Evolutionary conservation across 2,113 vertebrate species (phyloP).

Genomic region (Carassius gibelio): DNA sequence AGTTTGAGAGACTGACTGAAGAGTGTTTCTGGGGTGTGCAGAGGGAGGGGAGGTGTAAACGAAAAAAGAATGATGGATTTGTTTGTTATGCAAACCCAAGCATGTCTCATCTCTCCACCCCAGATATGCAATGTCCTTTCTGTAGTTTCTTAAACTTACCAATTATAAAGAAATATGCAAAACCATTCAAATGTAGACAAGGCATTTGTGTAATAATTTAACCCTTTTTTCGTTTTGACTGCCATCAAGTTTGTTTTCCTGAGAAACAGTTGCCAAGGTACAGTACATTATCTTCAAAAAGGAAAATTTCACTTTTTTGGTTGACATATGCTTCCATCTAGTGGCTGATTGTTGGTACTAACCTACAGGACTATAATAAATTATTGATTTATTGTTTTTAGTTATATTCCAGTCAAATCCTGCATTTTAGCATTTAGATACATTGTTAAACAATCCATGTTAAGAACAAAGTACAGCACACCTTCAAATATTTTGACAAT

Average conservation of each 20-base stretch:
- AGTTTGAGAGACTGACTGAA: constrained; percentile 50
- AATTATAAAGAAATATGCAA: background rate
- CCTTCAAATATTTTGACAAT: background rate
- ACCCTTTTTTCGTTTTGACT: background rate
- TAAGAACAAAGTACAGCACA: background rate
- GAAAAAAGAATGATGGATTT: background rate
- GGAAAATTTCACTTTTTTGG: background rate
- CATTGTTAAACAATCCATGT: background rate
- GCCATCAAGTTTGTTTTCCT: background rate
- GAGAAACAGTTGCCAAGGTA: background rate
- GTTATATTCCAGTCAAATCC: background rate
- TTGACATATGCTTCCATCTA: constrained; percentile 44
- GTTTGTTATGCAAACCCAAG: background rate
- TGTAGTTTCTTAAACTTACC: background rate
- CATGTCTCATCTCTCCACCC: background rate
- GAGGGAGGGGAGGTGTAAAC: constrained; percentile 14
- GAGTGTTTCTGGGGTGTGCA: background rate
- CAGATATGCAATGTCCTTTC: background rate
- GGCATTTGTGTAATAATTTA: background rate
- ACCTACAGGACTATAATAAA: background rate
- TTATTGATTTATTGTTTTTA: background rate
- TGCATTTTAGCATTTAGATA: background rate
- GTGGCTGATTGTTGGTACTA: background rate
- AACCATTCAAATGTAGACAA: background rate
- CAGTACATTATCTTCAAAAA: no score